Percentiles rank a stretch among this genome's conserved stretches.
These are phyloP conservation scores for Cosmia pyralina DNA, from an alignment of 2,888 invertebrate species.

Conservation along the genomic window DNA sequence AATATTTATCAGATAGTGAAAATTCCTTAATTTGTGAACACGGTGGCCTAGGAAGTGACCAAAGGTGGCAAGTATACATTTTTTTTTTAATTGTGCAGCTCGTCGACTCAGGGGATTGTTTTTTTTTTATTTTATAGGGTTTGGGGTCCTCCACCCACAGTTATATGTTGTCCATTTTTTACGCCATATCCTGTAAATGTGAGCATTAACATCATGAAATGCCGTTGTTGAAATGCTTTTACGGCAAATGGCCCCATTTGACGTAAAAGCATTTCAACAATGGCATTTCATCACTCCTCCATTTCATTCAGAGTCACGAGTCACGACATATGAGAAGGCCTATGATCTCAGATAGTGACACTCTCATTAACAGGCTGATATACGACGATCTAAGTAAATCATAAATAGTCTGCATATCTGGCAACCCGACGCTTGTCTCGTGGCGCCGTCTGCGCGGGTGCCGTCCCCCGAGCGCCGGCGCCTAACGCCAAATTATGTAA, in stretches of 20 bases:
- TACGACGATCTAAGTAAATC: slow-evolving; percentile 44
- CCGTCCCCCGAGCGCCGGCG: slow-evolving; percentile 67
- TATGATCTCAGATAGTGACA: slow-evolving; percentile 42
- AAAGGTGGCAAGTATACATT: no score
- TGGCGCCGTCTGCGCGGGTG: slow-evolving; percentile 67
- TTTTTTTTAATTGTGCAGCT: no score
- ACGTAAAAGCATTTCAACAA: slow-evolving; percentile 30
- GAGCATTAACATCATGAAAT: background rate
- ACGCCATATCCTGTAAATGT: no score
- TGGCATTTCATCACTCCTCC: background rate
- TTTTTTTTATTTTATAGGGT: no score
- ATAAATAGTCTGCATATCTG: slow-evolving; percentile 52
- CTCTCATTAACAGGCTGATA: slow-evolving; percentile 34
- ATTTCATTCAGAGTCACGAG: slow-evolving; percentile 16
- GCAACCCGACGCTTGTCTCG: slow-evolving; percentile 60
- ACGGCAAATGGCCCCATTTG: background rate
- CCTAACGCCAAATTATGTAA: slow-evolving; percentile 71
- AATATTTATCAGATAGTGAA: no score
- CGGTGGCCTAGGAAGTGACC: no score
- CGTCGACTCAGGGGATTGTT: no score
- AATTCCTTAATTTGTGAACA: no score
- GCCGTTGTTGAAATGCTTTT: background rate
- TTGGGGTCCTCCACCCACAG: no score
- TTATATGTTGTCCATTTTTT: no score
- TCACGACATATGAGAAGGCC: slow-evolving; percentile 12